These are phyloP conservation scores for Chrysogorgia sp. DNA, from an alignment of 92 coral and sea anemone species.

Conservation along the genomic window DNA sequence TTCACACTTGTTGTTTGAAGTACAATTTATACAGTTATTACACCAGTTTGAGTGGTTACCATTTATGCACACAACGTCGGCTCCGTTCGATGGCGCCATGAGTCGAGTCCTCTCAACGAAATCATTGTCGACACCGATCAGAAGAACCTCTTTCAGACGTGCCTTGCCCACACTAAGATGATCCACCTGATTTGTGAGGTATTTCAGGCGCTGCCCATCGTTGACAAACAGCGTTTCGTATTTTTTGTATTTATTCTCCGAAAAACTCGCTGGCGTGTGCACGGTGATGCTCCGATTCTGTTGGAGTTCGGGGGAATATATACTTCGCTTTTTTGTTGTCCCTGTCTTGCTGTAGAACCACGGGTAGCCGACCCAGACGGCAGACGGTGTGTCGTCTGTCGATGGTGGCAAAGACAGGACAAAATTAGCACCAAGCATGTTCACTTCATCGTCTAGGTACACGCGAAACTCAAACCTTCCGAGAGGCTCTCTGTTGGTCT, in stretches of 20 bases:
- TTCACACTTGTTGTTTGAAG: background rate
- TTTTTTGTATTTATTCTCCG: constrained; percentile 46
- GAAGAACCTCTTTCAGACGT: constrained; percentile 30
- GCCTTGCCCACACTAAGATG: constrained; percentile 37
- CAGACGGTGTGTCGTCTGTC: constrained; percentile 6
- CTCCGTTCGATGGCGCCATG: constrained; percentile 48
- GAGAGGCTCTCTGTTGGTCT: background rate
- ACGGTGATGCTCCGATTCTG: constrained; percentile 23
- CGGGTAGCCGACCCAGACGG: constrained; percentile 31
- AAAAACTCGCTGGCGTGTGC: constrained; percentile 50
- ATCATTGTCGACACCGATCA: constrained; percentile 43
- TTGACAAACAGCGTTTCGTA: constrained; percentile 51
- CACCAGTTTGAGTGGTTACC: constrained; percentile 21
- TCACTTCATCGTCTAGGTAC: constrained; percentile 19
- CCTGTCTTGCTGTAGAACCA: constrained; percentile 51
- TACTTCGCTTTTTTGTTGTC: background rate
- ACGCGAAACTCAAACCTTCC: constrained; percentile 22
- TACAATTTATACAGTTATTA: constrained; percentile 25
- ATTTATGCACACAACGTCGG: constrained; percentile 30
- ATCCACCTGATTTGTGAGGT: constrained; percentile 15
- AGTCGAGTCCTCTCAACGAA: constrained; percentile 22
- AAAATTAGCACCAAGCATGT: constrained; percentile 61
- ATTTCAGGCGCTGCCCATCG: constrained; percentile 34
- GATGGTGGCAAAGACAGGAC: constrained; percentile 32
- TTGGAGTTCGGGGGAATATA: constrained; percentile 47